A percentile compares a stretch with the other conserved stretches of the same genome.
Evolutionary conservation across 2,797 vertebrate species (phyloP).

Genomic region (Eidolon dupreanum): DNA sequence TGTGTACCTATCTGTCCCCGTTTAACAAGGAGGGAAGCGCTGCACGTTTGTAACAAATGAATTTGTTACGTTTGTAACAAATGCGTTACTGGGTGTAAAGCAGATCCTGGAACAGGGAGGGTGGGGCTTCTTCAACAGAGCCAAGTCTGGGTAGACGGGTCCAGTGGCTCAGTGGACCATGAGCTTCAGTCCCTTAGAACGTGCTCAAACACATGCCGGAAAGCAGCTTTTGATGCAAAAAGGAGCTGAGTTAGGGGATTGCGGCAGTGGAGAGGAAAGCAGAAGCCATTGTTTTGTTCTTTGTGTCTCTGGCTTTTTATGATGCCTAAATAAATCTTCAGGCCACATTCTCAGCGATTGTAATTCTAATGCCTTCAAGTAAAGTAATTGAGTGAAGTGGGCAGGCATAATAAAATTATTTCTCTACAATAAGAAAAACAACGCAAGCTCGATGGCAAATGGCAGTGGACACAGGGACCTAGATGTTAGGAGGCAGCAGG

Average conservation of each 20-base stretch:
- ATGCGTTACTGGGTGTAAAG: conserved; percentile 34
- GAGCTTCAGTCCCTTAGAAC: not conserved
- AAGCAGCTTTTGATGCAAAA: accelerated
- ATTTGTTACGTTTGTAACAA: not conserved
- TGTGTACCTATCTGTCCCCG: not conserved
- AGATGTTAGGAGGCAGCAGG: conserved; percentile 13
- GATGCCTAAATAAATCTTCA: conserved; percentile 46
- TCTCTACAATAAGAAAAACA: not conserved
- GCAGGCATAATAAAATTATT: conserved; percentile 57
- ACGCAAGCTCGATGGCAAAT: not conserved
- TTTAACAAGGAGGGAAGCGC: conserved; percentile 29
- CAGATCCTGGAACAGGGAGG: not conserved
- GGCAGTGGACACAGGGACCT: not conserved
- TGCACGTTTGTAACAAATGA: not conserved
- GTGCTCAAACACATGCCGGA: not conserved
- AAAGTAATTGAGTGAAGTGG: conserved; percentile 52
- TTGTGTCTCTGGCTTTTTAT: not conserved
- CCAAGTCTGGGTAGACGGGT: not conserved
- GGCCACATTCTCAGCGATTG: conserved; percentile 39
- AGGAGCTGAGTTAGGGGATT: not conserved
- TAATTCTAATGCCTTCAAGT: conserved; percentile 57
- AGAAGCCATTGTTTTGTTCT: not conserved
- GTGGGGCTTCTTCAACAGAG: not conserved
- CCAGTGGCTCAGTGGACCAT: not conserved
- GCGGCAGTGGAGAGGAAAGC: not conserved